phyloP scores from a whole-genome alignment of 2,888 invertebrate genomes.

The Parascotia fuliginaria region DNA sequence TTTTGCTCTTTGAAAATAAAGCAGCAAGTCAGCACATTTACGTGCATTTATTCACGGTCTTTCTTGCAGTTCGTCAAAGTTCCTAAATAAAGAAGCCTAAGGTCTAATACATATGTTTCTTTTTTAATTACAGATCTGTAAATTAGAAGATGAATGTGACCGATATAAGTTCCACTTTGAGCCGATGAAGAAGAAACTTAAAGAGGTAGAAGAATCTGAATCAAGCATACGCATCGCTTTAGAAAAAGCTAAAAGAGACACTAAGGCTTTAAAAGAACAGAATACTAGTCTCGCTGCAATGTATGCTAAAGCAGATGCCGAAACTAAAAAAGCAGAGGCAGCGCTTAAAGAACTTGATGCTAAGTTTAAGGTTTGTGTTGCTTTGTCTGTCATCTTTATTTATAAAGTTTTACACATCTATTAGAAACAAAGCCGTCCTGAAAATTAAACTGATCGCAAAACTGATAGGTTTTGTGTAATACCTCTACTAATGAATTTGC shows the following conservation, averaged over 20 bases:
- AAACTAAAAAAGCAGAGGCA: constrained; percentile 79
- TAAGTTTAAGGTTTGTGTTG: constrained; percentile 69
- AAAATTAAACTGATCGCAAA: too few relatives aligned
- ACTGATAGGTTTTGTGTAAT: too few relatives aligned
- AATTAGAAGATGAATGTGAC: constrained; percentile 70
- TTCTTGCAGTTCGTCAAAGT: not conserved
- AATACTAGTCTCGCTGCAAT: constrained; percentile 76
- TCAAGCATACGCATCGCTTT: constrained; percentile 81
- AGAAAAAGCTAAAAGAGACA: constrained; percentile 84
- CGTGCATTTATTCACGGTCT: too few relatives aligned
- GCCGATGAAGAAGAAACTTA: constrained; percentile 82
- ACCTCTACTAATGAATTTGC: too few relatives aligned
- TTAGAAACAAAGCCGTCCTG: too few relatives aligned
- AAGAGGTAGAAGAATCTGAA: constrained; percentile 86
- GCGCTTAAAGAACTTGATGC: constrained; percentile 72
- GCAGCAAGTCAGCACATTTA: too few relatives aligned
- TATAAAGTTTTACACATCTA: too few relatives aligned
- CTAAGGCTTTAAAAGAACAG: constrained; percentile 76
- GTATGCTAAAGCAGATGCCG: constrained; percentile 76
- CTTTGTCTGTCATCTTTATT: not conserved
- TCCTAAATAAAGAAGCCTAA: not conserved
- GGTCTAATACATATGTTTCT: not conserved
- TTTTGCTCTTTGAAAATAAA: too few relatives aligned
- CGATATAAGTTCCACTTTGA: constrained; percentile 83
- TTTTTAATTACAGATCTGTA: constrained; percentile 57